phyloP scores from a whole-genome alignment of 2,888 invertebrate genomes.

The Campoplex capitator region DNA sequence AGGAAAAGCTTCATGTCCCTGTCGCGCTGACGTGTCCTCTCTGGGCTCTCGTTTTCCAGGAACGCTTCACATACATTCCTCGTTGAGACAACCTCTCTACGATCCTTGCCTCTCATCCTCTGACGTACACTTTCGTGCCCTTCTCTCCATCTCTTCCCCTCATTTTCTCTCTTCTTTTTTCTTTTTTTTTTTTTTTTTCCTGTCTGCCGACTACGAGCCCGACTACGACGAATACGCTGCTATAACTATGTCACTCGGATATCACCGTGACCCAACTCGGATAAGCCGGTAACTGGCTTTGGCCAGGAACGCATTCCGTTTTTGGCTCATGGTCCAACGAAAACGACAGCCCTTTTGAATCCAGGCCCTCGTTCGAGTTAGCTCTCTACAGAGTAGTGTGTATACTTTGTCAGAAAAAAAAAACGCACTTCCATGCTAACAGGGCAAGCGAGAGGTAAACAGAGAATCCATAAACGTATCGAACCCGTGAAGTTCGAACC shows the following conservation, averaged over 20 bases:
- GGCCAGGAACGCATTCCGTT: conserved; percentile 40
- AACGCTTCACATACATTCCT: conserved; percentile 58
- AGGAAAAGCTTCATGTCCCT: conserved; percentile 48
- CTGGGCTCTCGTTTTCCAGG: conserved; percentile 52
- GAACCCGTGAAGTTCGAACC: not conserved
- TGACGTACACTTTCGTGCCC: conserved; percentile 35
- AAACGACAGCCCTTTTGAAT: not conserved
- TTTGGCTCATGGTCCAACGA: conserved; percentile 23
- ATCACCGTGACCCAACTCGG: conserved; percentile 41
- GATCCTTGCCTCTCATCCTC: conserved; percentile 42
- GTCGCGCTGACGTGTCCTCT: conserved; percentile 63
- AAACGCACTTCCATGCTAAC: conserved; percentile 3
- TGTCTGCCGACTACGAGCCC: conserved; percentile 8
- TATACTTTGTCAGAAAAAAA: not conserved
- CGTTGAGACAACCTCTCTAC: conserved; percentile 41
- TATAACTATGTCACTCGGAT: conserved; percentile 30
- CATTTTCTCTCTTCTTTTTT: not conserved
- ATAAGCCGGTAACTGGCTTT: conserved; percentile 49
- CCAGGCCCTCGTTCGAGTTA: conserved; percentile 10
- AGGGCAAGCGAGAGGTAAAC: not conserved
- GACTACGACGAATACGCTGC: conserved; percentile 5
- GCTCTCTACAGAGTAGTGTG: not conserved
- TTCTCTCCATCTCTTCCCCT: conserved; percentile 10
- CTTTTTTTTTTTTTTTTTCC: conserved; percentile 13
- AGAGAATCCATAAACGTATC: not conserved